Percentiles rank a stretch among this genome's conserved stretches.
phyloP scores from a whole-genome alignment of 2,113 vertebrate species.

The Sterna hirundo region DNA sequence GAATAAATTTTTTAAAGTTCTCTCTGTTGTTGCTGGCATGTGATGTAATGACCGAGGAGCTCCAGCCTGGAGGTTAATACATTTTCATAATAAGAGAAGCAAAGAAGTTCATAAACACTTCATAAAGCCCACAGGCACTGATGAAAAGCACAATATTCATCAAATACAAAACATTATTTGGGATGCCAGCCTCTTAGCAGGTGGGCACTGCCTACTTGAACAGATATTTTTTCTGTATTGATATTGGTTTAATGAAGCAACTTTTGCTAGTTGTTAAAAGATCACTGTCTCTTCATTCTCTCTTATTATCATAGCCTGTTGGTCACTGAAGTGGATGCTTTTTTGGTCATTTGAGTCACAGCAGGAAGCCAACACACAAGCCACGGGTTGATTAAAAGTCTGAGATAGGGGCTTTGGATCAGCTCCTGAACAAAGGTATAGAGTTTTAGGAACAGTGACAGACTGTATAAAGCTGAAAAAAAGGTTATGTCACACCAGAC shows the following conservation, averaged over 20 bases:
- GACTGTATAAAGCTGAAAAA: background rate
- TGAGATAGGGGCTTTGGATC: background rate
- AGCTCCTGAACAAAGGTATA: background rate
- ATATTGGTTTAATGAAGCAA: slow-evolving; percentile 32
- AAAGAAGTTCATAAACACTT: slow-evolving; percentile 6
- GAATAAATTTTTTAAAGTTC: background rate
- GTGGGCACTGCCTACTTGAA: background rate
- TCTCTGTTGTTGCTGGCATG: background rate
- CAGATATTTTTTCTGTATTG: background rate
- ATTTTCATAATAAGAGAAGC: background rate
- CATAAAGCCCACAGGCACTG: background rate
- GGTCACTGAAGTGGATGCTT: background rate
- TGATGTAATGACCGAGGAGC: background rate
- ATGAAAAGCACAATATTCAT: slow-evolving; percentile 24
- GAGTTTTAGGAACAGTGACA: background rate
- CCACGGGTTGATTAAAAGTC: background rate
- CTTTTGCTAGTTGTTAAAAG: background rate
- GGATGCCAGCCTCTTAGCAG: background rate
- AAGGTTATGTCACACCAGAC: background rate
- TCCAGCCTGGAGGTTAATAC: background rate
- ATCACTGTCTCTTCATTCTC: background rate
- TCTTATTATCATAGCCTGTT: background rate
- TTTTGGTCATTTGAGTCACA: slow-evolving; percentile 24
- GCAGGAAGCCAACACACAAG: background rate
- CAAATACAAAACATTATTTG: background rate